Evolutionary conservation across 2,888 invertebrate species (phyloP).

Genomic region (Chirona hameri): DNA sequence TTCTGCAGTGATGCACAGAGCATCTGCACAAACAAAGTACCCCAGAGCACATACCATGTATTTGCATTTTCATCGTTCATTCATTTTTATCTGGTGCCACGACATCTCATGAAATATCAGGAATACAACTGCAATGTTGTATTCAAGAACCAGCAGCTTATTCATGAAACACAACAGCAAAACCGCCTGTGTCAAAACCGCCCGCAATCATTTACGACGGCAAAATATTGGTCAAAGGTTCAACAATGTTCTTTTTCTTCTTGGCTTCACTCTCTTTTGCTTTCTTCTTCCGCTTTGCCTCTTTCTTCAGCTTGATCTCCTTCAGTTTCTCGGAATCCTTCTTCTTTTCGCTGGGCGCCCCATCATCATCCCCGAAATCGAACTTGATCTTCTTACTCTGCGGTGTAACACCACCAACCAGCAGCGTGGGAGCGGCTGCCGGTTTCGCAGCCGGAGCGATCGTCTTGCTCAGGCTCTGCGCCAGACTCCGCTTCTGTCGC

Average conservation of each 20-base stretch:
- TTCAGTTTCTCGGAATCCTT: not conserved
- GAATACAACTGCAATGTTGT: too few relatives aligned
- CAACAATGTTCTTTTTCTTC: not conserved
- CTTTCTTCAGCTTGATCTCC: not conserved
- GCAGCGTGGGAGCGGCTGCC: not conserved
- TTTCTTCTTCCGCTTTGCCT: not conserved
- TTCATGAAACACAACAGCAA: too few relatives aligned
- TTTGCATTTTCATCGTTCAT: not conserved
- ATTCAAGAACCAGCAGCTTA: too few relatives aligned
- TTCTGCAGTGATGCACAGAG: slow-evolving; percentile 30
- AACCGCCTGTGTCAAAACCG: not conserved
- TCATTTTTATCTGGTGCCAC: not conserved
- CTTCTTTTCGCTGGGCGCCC: not conserved
- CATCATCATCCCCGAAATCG: not conserved
- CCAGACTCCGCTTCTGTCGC: not conserved
- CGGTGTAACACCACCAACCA: not conserved
- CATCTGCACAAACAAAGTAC: too few relatives aligned
- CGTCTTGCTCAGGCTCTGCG: not conserved
- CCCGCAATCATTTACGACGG: not conserved
- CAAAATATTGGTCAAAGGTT: not conserved
- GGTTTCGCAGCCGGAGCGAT: not conserved
- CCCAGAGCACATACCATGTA: too few relatives aligned
- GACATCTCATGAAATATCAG: too few relatives aligned
- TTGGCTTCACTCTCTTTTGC: not conserved
- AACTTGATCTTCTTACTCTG: slow-evolving; percentile 6